A percentile compares a stretch with the other conserved stretches of the same genome.
These are phyloP conservation scores for Ciona savignyi DNA, from an alignment of 23 tunicate species.

Conservation along the genomic window DNA sequence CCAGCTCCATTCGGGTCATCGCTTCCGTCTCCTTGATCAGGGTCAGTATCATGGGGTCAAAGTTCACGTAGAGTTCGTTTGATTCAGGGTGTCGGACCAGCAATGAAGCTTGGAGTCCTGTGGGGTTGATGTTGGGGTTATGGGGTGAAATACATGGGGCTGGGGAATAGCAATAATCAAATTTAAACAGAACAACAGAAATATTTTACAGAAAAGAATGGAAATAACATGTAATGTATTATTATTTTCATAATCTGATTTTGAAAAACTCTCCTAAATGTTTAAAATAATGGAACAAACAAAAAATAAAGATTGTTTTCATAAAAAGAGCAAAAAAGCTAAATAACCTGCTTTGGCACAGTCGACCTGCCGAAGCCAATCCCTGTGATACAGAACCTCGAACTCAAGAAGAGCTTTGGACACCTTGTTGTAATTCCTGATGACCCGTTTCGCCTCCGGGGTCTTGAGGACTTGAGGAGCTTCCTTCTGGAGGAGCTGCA, in stretches of 20 bases:
- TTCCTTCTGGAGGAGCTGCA: constrained; percentile 67
- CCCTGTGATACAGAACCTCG: constrained; percentile 92
- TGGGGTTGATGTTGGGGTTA: too few species aligned
- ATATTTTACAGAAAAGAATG: too few species aligned
- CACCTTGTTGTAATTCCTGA: constrained; percentile 83
- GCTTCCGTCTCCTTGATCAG: constrained; percentile 83
- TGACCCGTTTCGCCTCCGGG: constrained; percentile 61
- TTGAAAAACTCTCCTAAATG: too few species aligned
- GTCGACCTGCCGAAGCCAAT: constrained; percentile 77
- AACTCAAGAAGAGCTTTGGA: constrained; percentile 93
- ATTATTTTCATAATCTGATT: too few species aligned
- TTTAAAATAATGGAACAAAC: too few species aligned
- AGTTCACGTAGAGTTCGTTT: constrained; percentile 64
- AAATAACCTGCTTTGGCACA: constrained; percentile 66
- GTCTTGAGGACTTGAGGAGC: constrained; percentile 79
- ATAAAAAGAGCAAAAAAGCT: too few species aligned
- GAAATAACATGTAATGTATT: too few species aligned
- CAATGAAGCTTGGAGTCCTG: constrained; percentile 94
- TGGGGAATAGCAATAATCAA: too few species aligned
- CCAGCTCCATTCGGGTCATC: constrained; percentile 74
- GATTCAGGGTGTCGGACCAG: constrained; percentile 87
- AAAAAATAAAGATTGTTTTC: too few species aligned
- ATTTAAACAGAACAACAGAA: too few species aligned
- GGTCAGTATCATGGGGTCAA: constrained; percentile 77
- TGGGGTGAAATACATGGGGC: too few species aligned